Conservation (phyloP, 2,797 vertebrate genomes). For the Onychomys torridus region DNA sequence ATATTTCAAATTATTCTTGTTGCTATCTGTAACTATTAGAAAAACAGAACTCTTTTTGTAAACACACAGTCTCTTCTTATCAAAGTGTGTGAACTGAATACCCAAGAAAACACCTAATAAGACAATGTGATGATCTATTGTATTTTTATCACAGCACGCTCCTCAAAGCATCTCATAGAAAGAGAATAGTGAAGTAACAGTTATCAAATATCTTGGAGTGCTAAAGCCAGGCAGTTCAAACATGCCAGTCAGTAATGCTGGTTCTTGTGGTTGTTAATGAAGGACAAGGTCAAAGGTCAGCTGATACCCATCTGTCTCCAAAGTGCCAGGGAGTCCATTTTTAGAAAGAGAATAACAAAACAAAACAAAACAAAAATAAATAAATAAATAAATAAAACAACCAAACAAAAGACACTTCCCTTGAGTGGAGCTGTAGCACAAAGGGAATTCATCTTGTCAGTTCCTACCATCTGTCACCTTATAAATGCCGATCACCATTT, state of each 20-base stretch:
- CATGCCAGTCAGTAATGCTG: background rate
- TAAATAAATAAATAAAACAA: background rate
- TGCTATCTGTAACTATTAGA: conserved; percentile 25
- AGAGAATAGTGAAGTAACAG: conserved; percentile 9
- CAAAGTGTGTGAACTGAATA: background rate
- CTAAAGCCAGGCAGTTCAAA: conserved; percentile 10
- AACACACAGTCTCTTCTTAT: rapidly evolving
- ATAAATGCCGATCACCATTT: background rate
- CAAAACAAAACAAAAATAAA: background rate
- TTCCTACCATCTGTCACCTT: background rate
- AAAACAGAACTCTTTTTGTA: conserved; percentile 1
- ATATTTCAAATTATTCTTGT: conserved; percentile 18
- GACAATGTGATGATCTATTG: background rate
- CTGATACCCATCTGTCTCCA: background rate
- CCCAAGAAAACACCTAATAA: background rate
- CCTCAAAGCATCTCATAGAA: conserved; percentile 52
- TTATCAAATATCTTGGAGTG: conserved; percentile 5
- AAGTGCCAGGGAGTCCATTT: conserved; percentile 23
- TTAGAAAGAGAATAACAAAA: background rate
- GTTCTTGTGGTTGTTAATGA: conserved; percentile 55
- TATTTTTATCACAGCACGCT: conserved; percentile 7
- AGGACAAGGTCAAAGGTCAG: conserved; percentile 52
- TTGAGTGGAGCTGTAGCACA: background rate
- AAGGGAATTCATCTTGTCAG: background rate
- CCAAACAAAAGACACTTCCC: background rate